Conservation (phyloP, 1,140 invertebrate genomes). For the Chironomus tepperi region DNA sequence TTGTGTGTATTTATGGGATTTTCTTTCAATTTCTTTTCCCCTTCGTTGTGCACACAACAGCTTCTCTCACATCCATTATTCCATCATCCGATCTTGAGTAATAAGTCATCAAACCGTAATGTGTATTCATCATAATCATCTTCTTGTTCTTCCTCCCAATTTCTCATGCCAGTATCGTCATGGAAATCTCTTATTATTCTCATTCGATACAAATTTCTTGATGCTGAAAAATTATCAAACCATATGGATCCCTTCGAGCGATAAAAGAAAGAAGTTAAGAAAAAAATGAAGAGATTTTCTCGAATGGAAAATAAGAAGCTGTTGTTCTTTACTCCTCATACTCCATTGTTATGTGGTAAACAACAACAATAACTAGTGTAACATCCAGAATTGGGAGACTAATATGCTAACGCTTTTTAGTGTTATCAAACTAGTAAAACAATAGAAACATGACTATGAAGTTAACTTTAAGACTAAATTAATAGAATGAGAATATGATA, state of each 20-base stretch:
- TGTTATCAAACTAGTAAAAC: too few species aligned
- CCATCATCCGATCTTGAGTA: conserved; percentile 5
- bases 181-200: too few species aligned
- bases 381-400: neutral
- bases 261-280: neutral
- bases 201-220: neutral
- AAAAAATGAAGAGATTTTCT: neutral
- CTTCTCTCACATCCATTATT: neutral
- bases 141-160: neutral
- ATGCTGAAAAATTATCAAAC: conserved; percentile 14
- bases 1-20: conserved; percentile 24
- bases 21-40: neutral
- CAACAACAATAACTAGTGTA: neutral
- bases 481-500: too few species aligned
- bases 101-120: conserved; percentile 17
- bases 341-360: neutral
- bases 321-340: neutral
- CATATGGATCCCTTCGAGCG: neutral
- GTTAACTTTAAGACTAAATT: too few species aligned
- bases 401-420: too few species aligned
- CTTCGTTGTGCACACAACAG: neutral
- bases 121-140: neutral
- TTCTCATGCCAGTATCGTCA: too few species aligned
- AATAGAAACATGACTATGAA: too few species aligned
- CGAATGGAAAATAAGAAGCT: neutral